A percentile compares a stretch with the other conserved stretches of the same genome.
phyloP scores from a whole-genome alignment of 2,888 invertebrate species.

The Calameuta idolon region DNA sequence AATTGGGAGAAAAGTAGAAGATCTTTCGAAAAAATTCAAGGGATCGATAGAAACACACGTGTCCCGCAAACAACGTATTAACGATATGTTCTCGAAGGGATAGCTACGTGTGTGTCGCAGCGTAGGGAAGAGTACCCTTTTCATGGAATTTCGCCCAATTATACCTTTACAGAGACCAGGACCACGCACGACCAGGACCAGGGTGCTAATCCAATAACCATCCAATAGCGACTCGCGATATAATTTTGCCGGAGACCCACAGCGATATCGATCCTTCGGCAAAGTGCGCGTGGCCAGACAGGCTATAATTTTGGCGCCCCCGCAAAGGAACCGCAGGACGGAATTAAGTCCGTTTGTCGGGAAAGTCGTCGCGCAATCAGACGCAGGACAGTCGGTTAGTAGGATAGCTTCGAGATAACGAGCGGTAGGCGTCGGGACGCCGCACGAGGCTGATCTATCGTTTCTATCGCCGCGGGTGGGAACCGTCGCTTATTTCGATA shows the following conservation, averaged over 20 bases:
- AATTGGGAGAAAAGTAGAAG: not conserved
- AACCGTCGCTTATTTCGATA: constrained; percentile 8
- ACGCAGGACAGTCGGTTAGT: constrained; percentile 22
- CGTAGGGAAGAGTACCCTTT: constrained; percentile 1
- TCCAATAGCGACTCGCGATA: constrained; percentile 35
- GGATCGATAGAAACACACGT: not conserved
- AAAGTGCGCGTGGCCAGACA: constrained; percentile 33
- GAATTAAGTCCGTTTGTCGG: constrained; percentile 61
- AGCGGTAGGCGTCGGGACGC: not conserved
- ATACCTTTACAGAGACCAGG: constrained; percentile 3
- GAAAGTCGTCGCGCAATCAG: constrained; percentile 49
- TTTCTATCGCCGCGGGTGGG: not conserved
- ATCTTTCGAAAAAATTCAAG: not conserved
- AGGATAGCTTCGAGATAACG: not conserved
- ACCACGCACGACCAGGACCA: not conserved
- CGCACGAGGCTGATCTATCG: not conserved
- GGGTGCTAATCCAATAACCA: constrained; percentile 25
- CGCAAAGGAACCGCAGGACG: constrained; percentile 30
- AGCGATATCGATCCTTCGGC: constrained; percentile 35
- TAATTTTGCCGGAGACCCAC: constrained; percentile 35
- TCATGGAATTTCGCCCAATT: constrained; percentile 2
- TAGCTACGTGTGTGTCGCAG: not conserved
- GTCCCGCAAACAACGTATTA: not conserved
- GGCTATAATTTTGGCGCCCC: constrained; percentile 56
- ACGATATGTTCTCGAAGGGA: not conserved